Evolutionary conservation across 2,888 invertebrate genomes (phyloP).

Genomic region (Serrognathus titanus): DNA sequence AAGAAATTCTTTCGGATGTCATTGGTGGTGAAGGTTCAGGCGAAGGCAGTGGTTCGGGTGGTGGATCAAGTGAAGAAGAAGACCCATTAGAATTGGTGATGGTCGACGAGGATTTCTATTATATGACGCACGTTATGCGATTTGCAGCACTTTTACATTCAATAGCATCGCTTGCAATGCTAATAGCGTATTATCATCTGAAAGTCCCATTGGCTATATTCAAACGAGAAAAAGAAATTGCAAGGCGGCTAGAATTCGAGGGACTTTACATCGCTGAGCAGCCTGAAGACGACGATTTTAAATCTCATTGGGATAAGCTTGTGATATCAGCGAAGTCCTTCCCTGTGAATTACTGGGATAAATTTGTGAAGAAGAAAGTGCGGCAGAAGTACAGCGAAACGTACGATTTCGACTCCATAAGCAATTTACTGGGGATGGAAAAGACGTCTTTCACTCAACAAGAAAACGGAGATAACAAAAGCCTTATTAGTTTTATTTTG

Average conservation of each 20-base stretch:
- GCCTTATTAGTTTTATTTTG: conserved; percentile 74
- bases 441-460: conserved; percentile 85
- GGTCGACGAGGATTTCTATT: conserved; percentile 89
- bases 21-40: conserved; percentile 47
- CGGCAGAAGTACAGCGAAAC: conserved; percentile 96
- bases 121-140: conserved; percentile 87
- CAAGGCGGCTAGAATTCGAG: conserved; percentile 94
- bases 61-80: conserved; percentile 61
- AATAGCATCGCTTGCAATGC: conserved; percentile 86
- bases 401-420: conserved; percentile 95
- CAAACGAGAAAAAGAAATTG: conserved; percentile 98
- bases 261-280: conserved; percentile 97
- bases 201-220: conserved; percentile 97
- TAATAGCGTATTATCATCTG: conserved; percentile 97
- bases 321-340: conserved; percentile 90
- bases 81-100: conserved; percentile 82
- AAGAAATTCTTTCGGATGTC: conserved; percentile 37
- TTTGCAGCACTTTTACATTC: conserved; percentile 83
- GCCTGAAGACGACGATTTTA: conserved; percentile 92
- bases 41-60: conserved; percentile 58
- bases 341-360: conserved; percentile 99
- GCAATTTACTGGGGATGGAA: conserved; percentile 95
- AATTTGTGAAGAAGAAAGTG: conserved; percentile 99
- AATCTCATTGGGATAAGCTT: conserved; percentile 88
- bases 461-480: conserved; percentile 67